Evolutionary conservation across 2,113 vertebrate genomes (phyloP).

Genomic region (Malurus elegans): DNA sequence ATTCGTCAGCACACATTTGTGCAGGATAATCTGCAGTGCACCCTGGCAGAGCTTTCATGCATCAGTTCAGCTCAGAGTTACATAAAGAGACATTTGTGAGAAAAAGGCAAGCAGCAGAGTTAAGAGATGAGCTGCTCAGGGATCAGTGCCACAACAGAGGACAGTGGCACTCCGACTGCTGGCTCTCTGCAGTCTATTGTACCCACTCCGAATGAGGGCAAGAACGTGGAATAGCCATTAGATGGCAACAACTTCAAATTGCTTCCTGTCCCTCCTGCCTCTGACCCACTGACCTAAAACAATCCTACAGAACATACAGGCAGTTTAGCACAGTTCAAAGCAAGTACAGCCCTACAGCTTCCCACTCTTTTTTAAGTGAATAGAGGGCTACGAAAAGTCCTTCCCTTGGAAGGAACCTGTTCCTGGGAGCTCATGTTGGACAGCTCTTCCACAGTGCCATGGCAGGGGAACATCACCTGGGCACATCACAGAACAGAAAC

Average conservation of each 20-base stretch:
- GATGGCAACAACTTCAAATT: background rate
- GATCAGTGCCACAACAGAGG: background rate
- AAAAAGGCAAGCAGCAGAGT: background rate
- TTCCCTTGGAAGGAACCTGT: no score
- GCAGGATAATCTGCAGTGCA: background rate
- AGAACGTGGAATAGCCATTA: background rate
- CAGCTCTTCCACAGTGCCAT: background rate
- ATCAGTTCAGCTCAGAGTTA: background rate
- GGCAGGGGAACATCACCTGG: fast-evolving
- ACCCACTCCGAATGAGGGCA: background rate
- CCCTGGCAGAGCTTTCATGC: background rate
- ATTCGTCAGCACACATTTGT: background rate
- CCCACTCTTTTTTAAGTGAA: fast-evolving
- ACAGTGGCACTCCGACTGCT: fast-evolving
- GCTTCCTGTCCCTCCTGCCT: background rate
- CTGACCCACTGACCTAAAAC: slow-evolving; percentile 43
- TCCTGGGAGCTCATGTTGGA: background rate
- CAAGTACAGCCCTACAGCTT: background rate
- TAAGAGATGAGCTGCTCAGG: background rate
- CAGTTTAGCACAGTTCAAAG: background rate
- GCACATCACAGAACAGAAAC: background rate
- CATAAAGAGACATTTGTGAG: background rate
- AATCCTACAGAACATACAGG: background rate
- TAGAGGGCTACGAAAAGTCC: background rate
- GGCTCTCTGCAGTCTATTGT: fast-evolving